These are phyloP conservation scores for Fulmarus glacialis DNA, from an alignment of 2,113 vertebrate genomes.

Conservation along the genomic window DNA sequence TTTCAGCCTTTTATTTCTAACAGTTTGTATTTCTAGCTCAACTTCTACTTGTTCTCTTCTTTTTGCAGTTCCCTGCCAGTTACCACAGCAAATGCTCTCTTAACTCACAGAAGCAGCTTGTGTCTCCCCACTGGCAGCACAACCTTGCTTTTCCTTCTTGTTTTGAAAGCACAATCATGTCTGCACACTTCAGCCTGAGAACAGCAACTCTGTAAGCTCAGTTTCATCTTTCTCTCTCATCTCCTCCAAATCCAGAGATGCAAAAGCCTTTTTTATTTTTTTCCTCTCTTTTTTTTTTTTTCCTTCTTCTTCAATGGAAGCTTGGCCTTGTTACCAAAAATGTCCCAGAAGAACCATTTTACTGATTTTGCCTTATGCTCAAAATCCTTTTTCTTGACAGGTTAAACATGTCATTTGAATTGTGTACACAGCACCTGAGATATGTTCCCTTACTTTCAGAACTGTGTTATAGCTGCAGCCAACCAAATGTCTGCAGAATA, in stretches of 20 bases:
- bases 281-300: too few species aligned
- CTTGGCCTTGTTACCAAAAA: background rate
- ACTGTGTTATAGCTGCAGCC: background rate
- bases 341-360: background rate
- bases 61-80: background rate
- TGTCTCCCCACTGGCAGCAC: background rate
- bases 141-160: background rate
- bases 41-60: background rate
- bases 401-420: background rate
- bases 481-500: slow-evolving; percentile 9
- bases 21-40: background rate
- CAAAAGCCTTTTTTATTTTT: background rate
- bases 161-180: background rate
- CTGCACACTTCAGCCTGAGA: background rate
- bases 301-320: background rate
- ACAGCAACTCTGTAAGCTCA: background rate
- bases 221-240: background rate
- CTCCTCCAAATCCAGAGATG: background rate
- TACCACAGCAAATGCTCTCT: background rate
- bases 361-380: background rate
- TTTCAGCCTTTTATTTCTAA: background rate
- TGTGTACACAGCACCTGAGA: background rate
- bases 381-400: background rate
- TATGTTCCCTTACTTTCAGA: background rate
- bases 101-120: background rate